Base-by-base conservation (phyloP, 2,113 vertebrate species). In the Tamias sibiricus region DNA sequence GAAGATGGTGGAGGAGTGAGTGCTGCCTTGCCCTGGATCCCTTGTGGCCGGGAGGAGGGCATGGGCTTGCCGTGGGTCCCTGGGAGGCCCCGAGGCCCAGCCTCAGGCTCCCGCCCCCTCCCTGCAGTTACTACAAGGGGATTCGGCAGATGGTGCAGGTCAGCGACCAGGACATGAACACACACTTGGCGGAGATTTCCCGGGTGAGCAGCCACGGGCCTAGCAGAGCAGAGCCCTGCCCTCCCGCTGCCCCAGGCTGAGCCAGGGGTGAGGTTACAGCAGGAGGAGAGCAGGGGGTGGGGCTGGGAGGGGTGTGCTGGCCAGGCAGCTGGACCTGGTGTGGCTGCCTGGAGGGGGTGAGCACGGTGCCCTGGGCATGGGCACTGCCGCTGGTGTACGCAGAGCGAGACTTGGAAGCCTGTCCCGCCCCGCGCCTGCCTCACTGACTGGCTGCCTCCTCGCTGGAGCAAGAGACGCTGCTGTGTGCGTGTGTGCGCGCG, bases 1-100 rank as follows among this genome's bases (percentile, higher is more conserved):
- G 99, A 99, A 99, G 98, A 99, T 99, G 99, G 99, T 99, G 97
- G 99, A 99, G 95, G 99, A 99, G 99, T 99, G 98, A 99, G 99
- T 99, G 6, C 44, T 0, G 0, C 26, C 72, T 1, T 4, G 22
- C 57, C 87, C 32, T 37, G 22, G 24, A 4, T 28, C 59, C 54
- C 68, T 35, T 6, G 26, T 57, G 76, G 2, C 44, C 6, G 22
- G 68, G 37, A 66, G 64, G 69, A 30, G 74, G 81, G 19, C 35
- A 9, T 26, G 76, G 5, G 37, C 11, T 7, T 37, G 47, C 52
- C 16, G 37, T 3, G 4, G 35, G 24, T 32, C 14, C 69, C 37
- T 35, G 52, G 42, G 71, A 54, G 1, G 11, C 26, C 52, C 40
- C 17, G 19, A 71, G 22, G 22, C 44, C 84, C 54, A 4, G 35